Base-by-base conservation (phyloP, 2,888 invertebrate genomes). In the Eutolmus rufibarbis region DNA sequence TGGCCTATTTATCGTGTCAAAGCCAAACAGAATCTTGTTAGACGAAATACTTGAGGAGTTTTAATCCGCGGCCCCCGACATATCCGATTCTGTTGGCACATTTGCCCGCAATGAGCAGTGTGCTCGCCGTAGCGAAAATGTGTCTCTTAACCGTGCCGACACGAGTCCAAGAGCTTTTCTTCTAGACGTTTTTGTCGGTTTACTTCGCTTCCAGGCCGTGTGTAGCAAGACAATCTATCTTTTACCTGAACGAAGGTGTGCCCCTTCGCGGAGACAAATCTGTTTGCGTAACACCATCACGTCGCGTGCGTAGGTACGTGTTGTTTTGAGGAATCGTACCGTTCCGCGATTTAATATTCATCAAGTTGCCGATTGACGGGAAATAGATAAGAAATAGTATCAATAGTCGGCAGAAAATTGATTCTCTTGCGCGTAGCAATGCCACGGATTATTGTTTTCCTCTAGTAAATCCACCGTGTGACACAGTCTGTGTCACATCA, bases 21-120 rank as follows among this genome's bases (percentile, higher is more conserved):
- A 78, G 40, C 78, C 78, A 78, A 43, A 43, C 43, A 40, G 23
- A 78, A 78, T 78, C 78, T 78, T 78, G 43, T 78, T 78, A 78
- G 14, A 78, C 43, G 23, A 19, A 23, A 78, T 78, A 37, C 37
- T 40, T 43, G 78, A 46, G 12, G 37, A 40, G 66, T 19, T 66
- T 28, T 66, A 66, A 66, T 66, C 66, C 66, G 66, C 23, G 2
- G 19, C 19, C 23, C 9, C 66, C 66, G 66, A 66, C 66, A 66
- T 66, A 28, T 12, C 66, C 28, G 28, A 66, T 66, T 28, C 66
- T 28, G 23, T 2, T 66, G 66, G 66, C 66, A 28, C 12, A 66
- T 66, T 4, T 66, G 66, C 9, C 66, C 66, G 66, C 23, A 66
- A 66, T 28, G 23, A 19, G 23, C 12, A 66, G 66, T 57, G 23